Evolutionary conservation across 2,888 invertebrate genomes (phyloP), one percentile per base, ranked within the genome.

Genomic region (Lepidocyrtinus sp.): DNA sequence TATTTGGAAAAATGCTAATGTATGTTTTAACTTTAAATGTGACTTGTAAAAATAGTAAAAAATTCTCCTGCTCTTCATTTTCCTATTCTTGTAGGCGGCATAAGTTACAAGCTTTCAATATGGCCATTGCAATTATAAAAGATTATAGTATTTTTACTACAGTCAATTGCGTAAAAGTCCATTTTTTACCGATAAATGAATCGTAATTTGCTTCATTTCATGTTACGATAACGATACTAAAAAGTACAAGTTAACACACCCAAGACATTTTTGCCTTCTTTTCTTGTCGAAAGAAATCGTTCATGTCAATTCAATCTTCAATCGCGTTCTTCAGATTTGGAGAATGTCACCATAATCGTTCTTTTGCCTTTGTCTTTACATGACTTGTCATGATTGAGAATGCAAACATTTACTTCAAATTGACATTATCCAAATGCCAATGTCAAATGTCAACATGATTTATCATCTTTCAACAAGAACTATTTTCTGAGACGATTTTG

Each of bases 381-480:
- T 50, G n/a, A n/a, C 50, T 50, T 50, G 2, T 7, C 50, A n/a
- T n/a, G n/a, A n/a, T n/a, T n/a, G n/a, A n/a, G 50, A 50, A 50
- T 17, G 12, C 5, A 36, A 36, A 36, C 5, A 12, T 12, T 36
- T 7, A 36, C 15, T 17, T 50, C 15, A 50, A 50, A 7, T 12
- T 50, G 50, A 50, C 50, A 50, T 50, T 50, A 50, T 50, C 50
- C 50, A 50, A 50, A 50, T 50, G 50, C 15, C 50, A 50, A 50
- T 50, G 50, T 50, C 50, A 50, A 50, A 50, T 50, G 50, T 50
- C 50, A n/a, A n/a, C n/a, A n/a, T n/a, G n/a, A n/a, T n/a, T n/a
- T n/a, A n/a, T n/a, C n/a, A n/a, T n/a, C n/a, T n/a, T n/a, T n/a
- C n/a, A n/a, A n/a, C n/a, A n/a, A n/a, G n/a, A n/a, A n/a, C n/a